These are phyloP conservation scores for Eurytoma californica DNA, from an alignment of 2,888 invertebrate genomes.

Conservation along the genomic window DNA sequence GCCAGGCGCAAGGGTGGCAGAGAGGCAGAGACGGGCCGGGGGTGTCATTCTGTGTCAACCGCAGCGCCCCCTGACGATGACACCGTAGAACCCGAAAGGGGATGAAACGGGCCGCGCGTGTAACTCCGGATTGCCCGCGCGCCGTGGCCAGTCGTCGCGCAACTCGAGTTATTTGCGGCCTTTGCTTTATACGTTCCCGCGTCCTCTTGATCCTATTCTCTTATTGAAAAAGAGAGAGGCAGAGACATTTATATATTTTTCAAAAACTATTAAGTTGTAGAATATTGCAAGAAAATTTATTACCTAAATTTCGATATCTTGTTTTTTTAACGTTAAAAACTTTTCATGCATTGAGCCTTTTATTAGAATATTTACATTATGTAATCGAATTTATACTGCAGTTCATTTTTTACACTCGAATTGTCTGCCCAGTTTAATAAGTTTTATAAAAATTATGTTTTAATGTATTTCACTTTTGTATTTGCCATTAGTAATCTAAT, in stretches of 20 bases:
- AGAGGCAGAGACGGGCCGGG: conserved; percentile 54
- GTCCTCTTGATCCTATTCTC: background rate
- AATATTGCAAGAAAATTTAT: no score
- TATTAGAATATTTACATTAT: no score
- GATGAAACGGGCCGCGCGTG: conserved; percentile 69
- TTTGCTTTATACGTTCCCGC: conserved; percentile 60
- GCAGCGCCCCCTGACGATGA: conserved; percentile 75
- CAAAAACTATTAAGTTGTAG: background rate
- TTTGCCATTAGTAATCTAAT: no score
- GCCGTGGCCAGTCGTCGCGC: conserved; percentile 21
- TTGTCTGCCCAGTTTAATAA: no score
- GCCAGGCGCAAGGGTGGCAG: conserved; percentile 14
- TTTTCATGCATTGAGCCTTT: no score
- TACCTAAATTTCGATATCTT: no score
- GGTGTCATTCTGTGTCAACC: conserved; percentile 74
- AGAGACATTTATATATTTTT: background rate
- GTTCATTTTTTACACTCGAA: no score
- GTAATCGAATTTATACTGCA: no score
- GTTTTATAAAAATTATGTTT: no score
- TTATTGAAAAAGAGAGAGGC: background rate
- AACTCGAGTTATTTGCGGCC: conserved; percentile 64
- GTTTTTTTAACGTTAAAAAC: no score
- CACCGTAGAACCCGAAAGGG: conserved; percentile 73
- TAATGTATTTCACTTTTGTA: no score
- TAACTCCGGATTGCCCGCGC: conserved; percentile 60